phyloP scores from a whole-genome alignment of 2,888 invertebrate species.

The Stenolophus ochropezus region DNA sequence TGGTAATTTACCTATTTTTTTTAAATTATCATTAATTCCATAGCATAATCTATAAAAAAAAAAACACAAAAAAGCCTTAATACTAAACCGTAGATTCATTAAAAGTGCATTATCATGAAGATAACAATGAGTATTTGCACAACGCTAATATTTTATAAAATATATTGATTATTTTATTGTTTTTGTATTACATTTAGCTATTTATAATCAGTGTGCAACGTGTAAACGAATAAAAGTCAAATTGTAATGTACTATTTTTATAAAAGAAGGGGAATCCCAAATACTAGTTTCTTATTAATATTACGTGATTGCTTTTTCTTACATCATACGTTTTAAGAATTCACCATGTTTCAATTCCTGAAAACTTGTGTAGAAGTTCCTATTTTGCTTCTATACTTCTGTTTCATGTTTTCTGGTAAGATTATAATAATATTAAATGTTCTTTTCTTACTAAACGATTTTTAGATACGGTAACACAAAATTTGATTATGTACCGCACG shows the following conservation, averaged over 20 bases:
- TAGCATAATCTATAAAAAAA: not conserved
- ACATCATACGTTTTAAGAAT: not conserved
- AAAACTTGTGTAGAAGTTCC: slow-evolving; percentile 42
- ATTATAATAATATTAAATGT: not conserved
- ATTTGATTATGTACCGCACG: slow-evolving; percentile 82
- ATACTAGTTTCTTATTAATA: not conserved
- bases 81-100: not conserved
- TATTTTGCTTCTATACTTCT: slow-evolving; percentile 43
- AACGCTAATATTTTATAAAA: too few relatives aligned
- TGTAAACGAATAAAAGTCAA: not conserved
- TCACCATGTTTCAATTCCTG: slow-evolving; percentile 17
- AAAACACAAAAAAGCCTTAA: not conserved
- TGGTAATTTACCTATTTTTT: not conserved
- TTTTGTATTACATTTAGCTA: too few relatives aligned
- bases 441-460: slow-evolving; percentile 60
- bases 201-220: too few relatives aligned
- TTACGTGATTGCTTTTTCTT: slow-evolving; percentile 5
- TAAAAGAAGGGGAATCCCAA: not conserved
- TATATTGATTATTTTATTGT: not conserved
- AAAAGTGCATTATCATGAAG: slow-evolving; percentile 15
- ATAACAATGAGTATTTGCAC: too few relatives aligned
- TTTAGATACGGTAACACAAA: slow-evolving; percentile 78
- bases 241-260: too few relatives aligned
- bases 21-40: not conserved
- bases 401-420: slow-evolving; percentile 52